Percentiles rank a stretch among this genome's conserved stretches.
Evolutionary conservation across 2,888 invertebrate species (phyloP).

Genomic region (Podotricha telesiphe): DNA sequence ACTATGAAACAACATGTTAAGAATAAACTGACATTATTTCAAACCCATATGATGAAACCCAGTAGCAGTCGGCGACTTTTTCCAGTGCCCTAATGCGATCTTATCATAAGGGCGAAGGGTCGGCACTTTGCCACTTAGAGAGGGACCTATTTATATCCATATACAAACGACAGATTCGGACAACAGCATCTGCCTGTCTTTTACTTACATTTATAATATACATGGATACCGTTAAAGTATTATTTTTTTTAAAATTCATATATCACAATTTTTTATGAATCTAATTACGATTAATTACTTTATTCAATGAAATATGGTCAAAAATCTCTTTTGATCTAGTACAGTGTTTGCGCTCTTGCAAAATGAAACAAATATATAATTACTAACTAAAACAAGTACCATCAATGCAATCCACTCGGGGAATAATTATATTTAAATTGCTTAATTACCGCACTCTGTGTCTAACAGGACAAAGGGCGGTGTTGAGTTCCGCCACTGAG

Average conservation of each 20-base stretch:
- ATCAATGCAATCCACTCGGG: no score
- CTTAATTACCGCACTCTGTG: no score
- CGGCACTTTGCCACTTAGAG: conserved; percentile 79
- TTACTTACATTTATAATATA: conserved; percentile 12
- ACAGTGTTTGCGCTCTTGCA: no score
- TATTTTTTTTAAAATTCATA: neutral
- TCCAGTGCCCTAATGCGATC: conserved; percentile 76
- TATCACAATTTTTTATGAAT: neutral
- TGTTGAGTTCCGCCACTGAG: no score
- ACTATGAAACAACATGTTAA: neutral
- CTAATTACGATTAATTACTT: no score
- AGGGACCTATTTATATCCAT: conserved; percentile 78
- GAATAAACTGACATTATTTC: conserved; percentile 25
- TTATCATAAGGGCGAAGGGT: conserved; percentile 74
- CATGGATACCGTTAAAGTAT: neutral
- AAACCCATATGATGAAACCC: conserved; percentile 71
- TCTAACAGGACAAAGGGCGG: no score
- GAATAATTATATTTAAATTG: no score
- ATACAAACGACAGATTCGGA: conserved; percentile 62
- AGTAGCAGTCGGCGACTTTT: conserved; percentile 73
- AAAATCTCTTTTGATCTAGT: no score
- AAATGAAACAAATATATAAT: no score
- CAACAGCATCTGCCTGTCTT: conserved; percentile 64
- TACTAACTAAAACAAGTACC: no score
- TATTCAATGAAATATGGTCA: no score